Evolutionary conservation across 2,113 vertebrate genomes (phyloP).

Genomic region (Puffinus mauretanicus): DNA sequence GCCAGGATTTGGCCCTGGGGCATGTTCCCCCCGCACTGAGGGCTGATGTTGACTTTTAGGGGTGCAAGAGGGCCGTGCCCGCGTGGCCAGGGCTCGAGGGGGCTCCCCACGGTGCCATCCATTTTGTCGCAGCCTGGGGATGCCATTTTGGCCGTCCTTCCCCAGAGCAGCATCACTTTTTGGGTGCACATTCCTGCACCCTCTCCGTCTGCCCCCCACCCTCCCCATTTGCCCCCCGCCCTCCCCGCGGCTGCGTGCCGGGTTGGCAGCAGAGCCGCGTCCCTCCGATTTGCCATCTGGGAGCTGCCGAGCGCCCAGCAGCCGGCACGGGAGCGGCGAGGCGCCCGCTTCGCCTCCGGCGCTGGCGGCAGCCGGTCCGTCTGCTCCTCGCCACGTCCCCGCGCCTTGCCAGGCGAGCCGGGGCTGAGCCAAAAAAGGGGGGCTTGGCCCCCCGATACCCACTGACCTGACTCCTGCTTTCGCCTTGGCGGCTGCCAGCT

Average conservation of each 20-base stretch:
- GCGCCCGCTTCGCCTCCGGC: not conserved
- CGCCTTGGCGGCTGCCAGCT: not conserved
- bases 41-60: not conserved
- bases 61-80: fast-evolving
- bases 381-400: not conserved
- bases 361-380: not conserved
- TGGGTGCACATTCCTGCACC: not conserved
- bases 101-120: not conserved
- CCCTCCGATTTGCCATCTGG: not conserved
- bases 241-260: not conserved
- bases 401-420: not conserved
- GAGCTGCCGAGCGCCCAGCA: not conserved
- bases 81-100: fast-evolving
- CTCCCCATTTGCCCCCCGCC: not conserved
- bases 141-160: not conserved
- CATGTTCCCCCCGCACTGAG: too few species aligned
- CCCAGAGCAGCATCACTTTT: not conserved
- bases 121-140: not conserved
- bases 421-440: not conserved
- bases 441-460: not conserved
- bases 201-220: too few species aligned
- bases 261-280: not conserved
- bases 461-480: not conserved
- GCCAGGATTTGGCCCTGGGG: not conserved
- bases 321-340: too few species aligned